Conservation (phyloP, 2,797 vertebrate genomes). For the Cichlasoma orientale region DNA sequence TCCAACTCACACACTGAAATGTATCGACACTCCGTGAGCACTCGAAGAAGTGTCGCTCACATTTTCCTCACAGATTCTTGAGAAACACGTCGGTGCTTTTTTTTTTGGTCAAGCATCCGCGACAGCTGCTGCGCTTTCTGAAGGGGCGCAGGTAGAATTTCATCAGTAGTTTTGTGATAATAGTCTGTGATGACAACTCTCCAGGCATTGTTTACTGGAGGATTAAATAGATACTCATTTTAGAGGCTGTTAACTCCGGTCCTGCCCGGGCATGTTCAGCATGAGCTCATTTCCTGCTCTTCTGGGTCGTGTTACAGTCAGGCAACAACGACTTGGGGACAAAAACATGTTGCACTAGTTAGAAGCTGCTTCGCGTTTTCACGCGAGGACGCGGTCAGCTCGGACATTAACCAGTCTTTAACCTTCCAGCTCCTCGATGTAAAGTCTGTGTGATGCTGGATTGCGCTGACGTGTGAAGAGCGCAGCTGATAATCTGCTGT, state of each 20-base stretch:
- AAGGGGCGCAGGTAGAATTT: background rate
- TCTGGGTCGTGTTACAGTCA: slow-evolving; percentile 15
- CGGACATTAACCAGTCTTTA: background rate
- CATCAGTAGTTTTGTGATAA: background rate
- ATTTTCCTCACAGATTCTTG: background rate
- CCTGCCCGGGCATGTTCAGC: slow-evolving; percentile 32
- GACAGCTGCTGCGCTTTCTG: fast-evolving
- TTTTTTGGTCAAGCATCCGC: fast-evolving
- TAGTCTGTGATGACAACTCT: background rate
- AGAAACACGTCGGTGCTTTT: background rate
- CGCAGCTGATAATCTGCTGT: background rate
- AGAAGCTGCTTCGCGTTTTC: background rate
- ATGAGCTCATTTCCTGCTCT: slow-evolving; percentile 31
- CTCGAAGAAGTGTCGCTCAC: background rate
- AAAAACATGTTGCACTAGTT: background rate
- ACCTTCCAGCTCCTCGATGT: background rate
- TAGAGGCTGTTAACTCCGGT: slow-evolving; percentile 4
- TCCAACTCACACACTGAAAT: background rate
- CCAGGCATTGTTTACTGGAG: background rate
- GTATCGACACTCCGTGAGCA: background rate
- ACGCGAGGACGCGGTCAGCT: fast-evolving
- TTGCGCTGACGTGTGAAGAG: background rate
- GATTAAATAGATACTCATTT: slow-evolving; percentile 3
- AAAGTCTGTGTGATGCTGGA: background rate
- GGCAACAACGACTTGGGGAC: background rate